Evolutionary conservation across 2,888 invertebrate species (phyloP), one percentile per base, ranked within the genome.

Genomic region (Macrosiphum euphorbiae): DNA sequence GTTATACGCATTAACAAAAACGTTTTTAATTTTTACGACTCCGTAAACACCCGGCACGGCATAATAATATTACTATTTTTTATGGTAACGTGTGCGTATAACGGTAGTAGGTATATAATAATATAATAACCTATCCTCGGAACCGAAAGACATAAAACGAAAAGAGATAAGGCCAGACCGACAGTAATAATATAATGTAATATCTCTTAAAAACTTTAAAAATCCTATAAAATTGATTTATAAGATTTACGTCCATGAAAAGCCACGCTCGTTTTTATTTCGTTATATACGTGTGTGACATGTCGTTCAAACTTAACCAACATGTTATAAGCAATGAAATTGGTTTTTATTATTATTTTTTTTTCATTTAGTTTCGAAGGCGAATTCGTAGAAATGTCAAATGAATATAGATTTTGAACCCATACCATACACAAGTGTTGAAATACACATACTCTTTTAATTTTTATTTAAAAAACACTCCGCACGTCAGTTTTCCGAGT

Each of bases 161-260:
- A 61, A 84, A 91, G 28, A 55, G 86, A 86, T 86, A 91, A 91
- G 58, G 47, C 44, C 55, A n/a, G 28, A 91, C 85, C 20, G 58
- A 67, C 44, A 41, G 55, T 84, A 91, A 41, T 90, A 50, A 67
- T 90, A 50, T 91, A 55, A 55, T 28, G 91, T 84, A 90, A 78
- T 41, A n/a, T 84, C 84, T 84, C 84, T 52, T 90, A 84, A 41
- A 52, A 35, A 91, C 90, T 50, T 50, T 41, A 78, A 78, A n/a
- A 84, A 52, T n/a, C 52, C 78, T 52, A 90, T 90, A 90, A 90
- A 91, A 91, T 91, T 91, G 91, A 91, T 84, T 84, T 91, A 84
- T 84, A 55, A 52, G 84, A 91, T 91, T 84, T 50, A 84, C 84
- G 84, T 16, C 84, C 16, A 28, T 44, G 55, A 55, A 88, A 55